Percentiles rank a stretch among this genome's conserved stretches.
These are phyloP conservation scores for Drosophila elegans DNA, from an alignment of 1,140 invertebrate species.

Conservation along the genomic window DNA sequence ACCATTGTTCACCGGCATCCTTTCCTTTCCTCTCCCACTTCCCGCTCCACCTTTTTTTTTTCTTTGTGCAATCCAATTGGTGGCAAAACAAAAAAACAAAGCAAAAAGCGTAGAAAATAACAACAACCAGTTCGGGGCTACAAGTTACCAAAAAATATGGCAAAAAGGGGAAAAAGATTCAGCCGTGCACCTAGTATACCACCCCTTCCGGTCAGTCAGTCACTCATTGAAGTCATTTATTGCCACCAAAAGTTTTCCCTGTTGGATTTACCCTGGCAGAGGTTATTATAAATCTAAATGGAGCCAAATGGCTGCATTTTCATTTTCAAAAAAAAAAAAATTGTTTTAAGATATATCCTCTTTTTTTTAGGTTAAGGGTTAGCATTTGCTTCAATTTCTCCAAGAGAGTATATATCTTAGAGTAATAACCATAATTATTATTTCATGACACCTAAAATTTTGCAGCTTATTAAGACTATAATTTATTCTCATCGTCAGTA, in stretches of 20 bases:
- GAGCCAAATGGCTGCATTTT: no score
- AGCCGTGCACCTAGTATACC: slow-evolving; percentile 13
- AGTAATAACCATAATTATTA: no score
- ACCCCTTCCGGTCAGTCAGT: slow-evolving; percentile 47
- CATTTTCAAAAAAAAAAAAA: no score
- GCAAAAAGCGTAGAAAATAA: slow-evolving; percentile 27
- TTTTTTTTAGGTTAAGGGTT: no score
- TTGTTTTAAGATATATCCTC: no score
- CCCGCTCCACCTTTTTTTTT: slow-evolving; percentile 1
- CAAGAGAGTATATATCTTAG: no score
- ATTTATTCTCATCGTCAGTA: no score
- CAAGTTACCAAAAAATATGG: slow-evolving; percentile 43
- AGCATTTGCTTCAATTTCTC: no score
- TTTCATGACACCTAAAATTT: no score
- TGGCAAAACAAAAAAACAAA: slow-evolving; percentile 46
- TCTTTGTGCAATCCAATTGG: slow-evolving; percentile 70
- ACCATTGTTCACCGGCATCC: slow-evolving; percentile 50
- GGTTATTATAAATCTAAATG: neutral
- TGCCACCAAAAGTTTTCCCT: slow-evolving; percentile 73
- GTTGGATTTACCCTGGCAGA: slow-evolving; percentile 37
- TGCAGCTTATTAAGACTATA: no score
- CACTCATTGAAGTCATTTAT: slow-evolving; percentile 83
- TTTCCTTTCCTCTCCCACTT: slow-evolving; percentile 9
- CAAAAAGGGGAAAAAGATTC: slow-evolving; percentile 17
- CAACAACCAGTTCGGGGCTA: slow-evolving; percentile 31